Conservation (phyloP, 2,797 vertebrate genomes). For the Anguilla marmorata region DNA sequence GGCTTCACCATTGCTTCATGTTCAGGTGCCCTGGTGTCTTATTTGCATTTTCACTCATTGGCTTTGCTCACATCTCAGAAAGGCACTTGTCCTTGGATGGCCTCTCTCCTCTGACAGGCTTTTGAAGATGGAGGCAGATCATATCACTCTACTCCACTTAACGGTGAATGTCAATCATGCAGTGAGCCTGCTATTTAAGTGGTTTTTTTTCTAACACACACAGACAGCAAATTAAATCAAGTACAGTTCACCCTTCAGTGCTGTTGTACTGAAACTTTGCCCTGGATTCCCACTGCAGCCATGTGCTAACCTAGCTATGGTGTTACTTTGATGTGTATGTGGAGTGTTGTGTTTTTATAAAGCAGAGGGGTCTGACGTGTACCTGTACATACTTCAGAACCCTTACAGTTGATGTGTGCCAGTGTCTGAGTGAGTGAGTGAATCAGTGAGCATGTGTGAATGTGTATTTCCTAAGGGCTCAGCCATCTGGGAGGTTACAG, state of each 20-base stretch:
- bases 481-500: background rate
- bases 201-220: background rate
- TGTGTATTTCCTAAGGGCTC: background rate
- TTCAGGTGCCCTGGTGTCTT: background rate
- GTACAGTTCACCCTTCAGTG: background rate
- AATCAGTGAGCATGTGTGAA: background rate
- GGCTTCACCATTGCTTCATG: background rate
- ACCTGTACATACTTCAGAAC: too few species aligned
- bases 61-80: background rate
- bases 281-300: background rate
- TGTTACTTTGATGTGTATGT: too few species aligned
- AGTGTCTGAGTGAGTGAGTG: background rate
- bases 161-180: background rate
- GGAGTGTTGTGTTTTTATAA: too few species aligned
- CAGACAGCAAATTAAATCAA: background rate
- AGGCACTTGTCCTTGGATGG: background rate
- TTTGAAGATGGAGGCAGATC: background rate
- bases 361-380: too few species aligned
- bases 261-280: background rate
- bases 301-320: too few species aligned
- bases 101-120: background rate
- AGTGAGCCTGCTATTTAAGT: background rate
- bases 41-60: background rate
- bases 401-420: too few species aligned
- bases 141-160: background rate